These are phyloP conservation scores for Gymnocheta viridis DNA, from an alignment of 2,888 invertebrate genomes.

Conservation along the genomic window DNA sequence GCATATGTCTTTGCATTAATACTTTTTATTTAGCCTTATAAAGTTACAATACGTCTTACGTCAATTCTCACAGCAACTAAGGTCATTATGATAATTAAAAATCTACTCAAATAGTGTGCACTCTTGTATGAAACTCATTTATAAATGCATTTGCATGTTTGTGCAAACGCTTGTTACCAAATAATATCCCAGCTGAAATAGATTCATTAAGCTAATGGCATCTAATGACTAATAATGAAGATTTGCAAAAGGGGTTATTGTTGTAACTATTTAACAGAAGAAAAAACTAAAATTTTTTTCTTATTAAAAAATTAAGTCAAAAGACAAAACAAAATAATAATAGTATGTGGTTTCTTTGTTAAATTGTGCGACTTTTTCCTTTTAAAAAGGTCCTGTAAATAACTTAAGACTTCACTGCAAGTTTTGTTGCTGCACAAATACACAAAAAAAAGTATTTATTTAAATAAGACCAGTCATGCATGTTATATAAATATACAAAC, in stretches of 20 bases:
- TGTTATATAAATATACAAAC: too few relatives aligned
- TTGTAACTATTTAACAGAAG: background rate
- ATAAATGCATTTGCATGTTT: conserved; percentile 1
- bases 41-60: conserved; percentile 5
- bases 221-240: conserved; percentile 62
- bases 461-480: background rate
- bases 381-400: background rate
- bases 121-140: background rate
- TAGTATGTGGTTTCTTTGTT: background rate
- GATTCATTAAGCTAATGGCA: conserved; percentile 66
- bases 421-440: conserved; percentile 3
- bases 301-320: background rate
- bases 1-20: background rate
- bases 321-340: background rate
- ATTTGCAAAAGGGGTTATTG: background rate
- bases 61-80: conserved; percentile 46
- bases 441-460: background rate
- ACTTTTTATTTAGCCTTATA: background rate
- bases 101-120: conserved; percentile 37
- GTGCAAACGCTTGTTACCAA: conserved; percentile 4
- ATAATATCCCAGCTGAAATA: conserved; percentile 54
- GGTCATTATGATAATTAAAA: conserved; percentile 66
- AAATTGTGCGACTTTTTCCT: background rate
- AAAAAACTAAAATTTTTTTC: background rate
- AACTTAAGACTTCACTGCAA: background rate